Evolutionary conservation across 2,113 vertebrate genomes (phyloP).

Genomic region (Struthio camelus): DNA sequence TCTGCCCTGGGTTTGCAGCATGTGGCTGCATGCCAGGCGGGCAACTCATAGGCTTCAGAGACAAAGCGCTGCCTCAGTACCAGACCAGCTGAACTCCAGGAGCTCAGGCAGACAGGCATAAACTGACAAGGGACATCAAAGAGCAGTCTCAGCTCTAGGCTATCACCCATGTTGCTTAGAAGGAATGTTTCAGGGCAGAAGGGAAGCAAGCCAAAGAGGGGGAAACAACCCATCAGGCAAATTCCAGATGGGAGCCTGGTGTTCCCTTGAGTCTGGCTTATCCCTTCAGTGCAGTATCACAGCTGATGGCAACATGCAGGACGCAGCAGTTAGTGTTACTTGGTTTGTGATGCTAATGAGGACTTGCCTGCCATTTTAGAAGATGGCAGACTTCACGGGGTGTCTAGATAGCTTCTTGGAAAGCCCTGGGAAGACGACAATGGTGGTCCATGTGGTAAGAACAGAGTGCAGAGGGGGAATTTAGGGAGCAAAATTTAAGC

Average conservation of each 20-base stretch:
- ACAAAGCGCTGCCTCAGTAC: background rate
- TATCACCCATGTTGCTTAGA: background rate
- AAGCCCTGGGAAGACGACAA: slow-evolving; percentile 10
- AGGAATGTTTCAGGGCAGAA: slow-evolving; percentile 6
- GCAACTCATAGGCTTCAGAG: background rate
- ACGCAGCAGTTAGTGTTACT: accelerated
- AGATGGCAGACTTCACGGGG: background rate
- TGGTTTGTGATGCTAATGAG: background rate
- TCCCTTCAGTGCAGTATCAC: background rate
- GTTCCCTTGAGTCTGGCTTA: background rate
- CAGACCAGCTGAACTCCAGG: background rate
- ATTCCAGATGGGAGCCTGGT: background rate
- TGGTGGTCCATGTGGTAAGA: background rate
- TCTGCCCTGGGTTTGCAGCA: background rate
- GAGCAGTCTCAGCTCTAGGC: background rate
- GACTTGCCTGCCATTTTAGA: background rate
- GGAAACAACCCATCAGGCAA: background rate
- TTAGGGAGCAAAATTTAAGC: slow-evolving; percentile 29
- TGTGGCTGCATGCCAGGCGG: background rate
- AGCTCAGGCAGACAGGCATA: background rate
- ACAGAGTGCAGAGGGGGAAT: slow-evolving; percentile 1
- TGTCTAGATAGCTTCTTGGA: background rate
- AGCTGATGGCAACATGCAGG: background rate
- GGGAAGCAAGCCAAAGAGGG: background rate
- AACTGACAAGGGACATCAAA: background rate